Conservation (phyloP, 2,888 invertebrate species). For the Craniophora ligustri region DNA sequence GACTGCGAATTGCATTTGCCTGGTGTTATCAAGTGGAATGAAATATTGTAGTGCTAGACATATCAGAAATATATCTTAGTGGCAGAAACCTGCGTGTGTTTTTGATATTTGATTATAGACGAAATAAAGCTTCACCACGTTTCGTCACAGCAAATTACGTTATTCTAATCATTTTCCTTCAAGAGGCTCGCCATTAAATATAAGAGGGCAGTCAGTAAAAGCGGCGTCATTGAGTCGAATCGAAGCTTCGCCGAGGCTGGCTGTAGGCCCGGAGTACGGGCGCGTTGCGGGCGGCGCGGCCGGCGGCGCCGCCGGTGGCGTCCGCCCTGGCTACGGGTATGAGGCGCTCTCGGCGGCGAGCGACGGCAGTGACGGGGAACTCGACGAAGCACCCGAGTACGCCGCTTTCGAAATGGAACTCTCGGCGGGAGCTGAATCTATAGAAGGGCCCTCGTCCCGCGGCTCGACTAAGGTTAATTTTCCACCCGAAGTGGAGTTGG, state of each 20-base stretch:
- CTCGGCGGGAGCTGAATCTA: slow-evolving; percentile 80
- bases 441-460: slow-evolving; percentile 80
- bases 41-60: slow-evolving; percentile 38
- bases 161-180: slow-evolving; percentile 81
- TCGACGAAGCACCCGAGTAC: slow-evolving; percentile 80
- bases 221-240: slow-evolving; percentile 84
- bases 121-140: slow-evolving; percentile 80
- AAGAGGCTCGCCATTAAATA: slow-evolving; percentile 76
- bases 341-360: slow-evolving; percentile 85
- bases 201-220: slow-evolving; percentile 76
- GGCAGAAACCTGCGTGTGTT: slow-evolving; percentile 26
- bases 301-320: slow-evolving; percentile 75
- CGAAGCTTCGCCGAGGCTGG: slow-evolving; percentile 81
- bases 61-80: slow-evolving; percentile 30
- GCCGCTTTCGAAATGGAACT: slow-evolving; percentile 83
- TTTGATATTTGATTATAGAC: slow-evolving; percentile 42
- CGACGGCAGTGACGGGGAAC: slow-evolving; percentile 83
- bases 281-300: slow-evolving; percentile 69
- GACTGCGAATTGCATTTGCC: slow-evolving; percentile 2
- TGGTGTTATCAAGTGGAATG: slow-evolving; percentile 40
- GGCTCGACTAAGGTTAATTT: slow-evolving; percentile 91
- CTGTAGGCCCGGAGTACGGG: slow-evolving; percentile 74
- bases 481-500: slow-evolving; percentile 87
- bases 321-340: slow-evolving; percentile 85
- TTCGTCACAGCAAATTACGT: slow-evolving; percentile 85